A percentile compares a stretch with the other conserved stretches of the same genome.
These are phyloP conservation scores for Uria lomvia DNA, from an alignment of 2,113 vertebrate genomes.

Conservation along the genomic window DNA sequence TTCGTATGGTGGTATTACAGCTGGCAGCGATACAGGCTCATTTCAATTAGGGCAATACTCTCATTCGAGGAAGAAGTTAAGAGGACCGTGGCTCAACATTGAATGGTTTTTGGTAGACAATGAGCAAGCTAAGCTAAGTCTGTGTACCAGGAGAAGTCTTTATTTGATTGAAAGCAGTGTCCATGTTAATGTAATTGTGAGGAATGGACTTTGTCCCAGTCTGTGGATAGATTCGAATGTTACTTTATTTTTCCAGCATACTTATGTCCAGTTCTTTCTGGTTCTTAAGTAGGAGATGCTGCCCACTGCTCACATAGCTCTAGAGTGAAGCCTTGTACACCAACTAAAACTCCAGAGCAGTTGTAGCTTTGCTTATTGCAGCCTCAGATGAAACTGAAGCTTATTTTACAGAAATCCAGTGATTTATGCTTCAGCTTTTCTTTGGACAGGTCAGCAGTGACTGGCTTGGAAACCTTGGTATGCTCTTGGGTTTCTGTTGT, in stretches of 20 bases:
- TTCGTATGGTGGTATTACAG: not conserved
- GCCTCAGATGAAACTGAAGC: not conserved
- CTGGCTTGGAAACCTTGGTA: not conserved
- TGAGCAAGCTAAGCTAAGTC: not conserved
- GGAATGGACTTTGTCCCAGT: not conserved
- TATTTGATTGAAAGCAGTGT: not conserved
- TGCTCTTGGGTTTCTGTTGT: not conserved
- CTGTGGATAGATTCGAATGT: not conserved
- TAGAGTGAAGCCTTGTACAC: not conserved
- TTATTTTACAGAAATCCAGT: not conserved
- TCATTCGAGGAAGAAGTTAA: not conserved
- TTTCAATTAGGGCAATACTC: not conserved
- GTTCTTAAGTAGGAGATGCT: not conserved
- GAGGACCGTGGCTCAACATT: not conserved
- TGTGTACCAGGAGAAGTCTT: not conserved
- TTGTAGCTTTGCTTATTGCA: not conserved
- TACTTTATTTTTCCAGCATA: not conserved
- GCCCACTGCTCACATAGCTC: not conserved
- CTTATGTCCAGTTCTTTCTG: not conserved
- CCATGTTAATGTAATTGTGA: not conserved
- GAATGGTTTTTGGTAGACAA: not conserved
- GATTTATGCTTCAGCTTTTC: not conserved
- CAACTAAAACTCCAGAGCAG: not conserved
- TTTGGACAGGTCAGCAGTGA: not conserved
- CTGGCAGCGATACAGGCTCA: not conserved